Evolutionary conservation across 1,140 invertebrate species (phyloP).

Genomic region (Littorina saxatilis): DNA sequence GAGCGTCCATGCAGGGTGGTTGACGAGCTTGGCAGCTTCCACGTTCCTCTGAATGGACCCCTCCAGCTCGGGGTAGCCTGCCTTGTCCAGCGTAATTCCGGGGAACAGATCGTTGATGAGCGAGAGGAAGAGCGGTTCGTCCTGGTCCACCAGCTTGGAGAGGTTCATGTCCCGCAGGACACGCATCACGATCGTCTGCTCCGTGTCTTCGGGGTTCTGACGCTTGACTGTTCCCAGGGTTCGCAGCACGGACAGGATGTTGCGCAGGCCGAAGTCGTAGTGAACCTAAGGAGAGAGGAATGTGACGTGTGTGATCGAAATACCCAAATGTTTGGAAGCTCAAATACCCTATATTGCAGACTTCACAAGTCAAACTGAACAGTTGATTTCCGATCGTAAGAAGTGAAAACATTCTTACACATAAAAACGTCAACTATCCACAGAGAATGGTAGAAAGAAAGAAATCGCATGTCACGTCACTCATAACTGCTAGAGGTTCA

Average conservation of each 20-base stretch:
- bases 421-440: neutral
- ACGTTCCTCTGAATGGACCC: conserved; percentile 69
- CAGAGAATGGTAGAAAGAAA: no score
- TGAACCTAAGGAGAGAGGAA: conserved; percentile 85
- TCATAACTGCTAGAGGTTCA: no score
- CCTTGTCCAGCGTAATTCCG: conserved; percentile 92
- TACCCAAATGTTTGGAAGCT: no score
- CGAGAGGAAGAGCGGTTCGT: conserved; percentile 97
- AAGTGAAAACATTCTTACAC: neutral
- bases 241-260: conserved; percentile 94
- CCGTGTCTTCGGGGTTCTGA: conserved; percentile 92
- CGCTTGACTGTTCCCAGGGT: conserved; percentile 94
- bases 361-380: neutral
- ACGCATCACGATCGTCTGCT: conserved; percentile 97
- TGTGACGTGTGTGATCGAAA: neutral
- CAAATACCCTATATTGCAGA: neutral
- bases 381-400: neutral
- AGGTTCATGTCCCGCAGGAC: conserved; percentile 98
- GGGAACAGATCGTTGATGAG: conserved; percentile 97
- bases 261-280: conserved; percentile 97
- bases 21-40: conserved; percentile 82
- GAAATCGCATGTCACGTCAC: no score
- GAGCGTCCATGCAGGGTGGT: conserved; percentile 94
- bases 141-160: conserved; percentile 96
- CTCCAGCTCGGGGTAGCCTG: conserved; percentile 86